Base-by-base conservation (phyloP, 2,797 vertebrate genomes). In the Eulemur coronatus region DNA sequence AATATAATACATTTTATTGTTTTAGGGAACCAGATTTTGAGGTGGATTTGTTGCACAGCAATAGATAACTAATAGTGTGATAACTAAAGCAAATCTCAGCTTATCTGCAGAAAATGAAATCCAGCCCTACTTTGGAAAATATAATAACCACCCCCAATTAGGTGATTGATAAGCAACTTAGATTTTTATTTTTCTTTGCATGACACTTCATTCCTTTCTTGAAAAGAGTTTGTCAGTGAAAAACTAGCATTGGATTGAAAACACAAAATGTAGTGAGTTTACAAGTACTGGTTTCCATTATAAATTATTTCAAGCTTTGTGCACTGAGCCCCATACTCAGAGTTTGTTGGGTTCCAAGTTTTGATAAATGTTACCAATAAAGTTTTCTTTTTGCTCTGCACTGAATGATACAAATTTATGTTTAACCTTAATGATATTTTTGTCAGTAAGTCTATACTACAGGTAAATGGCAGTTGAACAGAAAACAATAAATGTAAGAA, bases 341-440 rank as follows among this genome's bases (percentile, higher is more conserved):
- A 82, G 84, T 89, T 97, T 93, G n/a, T 98, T 28, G 92, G 50
- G 94, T 95, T 63, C 80, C 85, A 96, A 88, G 35, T 80, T 98
- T 84, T 78, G 95, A 76, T 95, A 94, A 98, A 96, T 96, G 79
- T 91, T 98, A 85, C 81, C 89, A 70, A 87, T 75, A 97, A 0
- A 84, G 18, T 97, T 98, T 98, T 97, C 63, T 89, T 92, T 95
- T 86, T 97, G 67, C 78, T 92, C 81, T 97, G 24, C 4, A 79
- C 30, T 91, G 84, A 97, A 87, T 95, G 96, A 97, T 87, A 90
- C 81, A 97, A 96, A 97, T 98, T 98, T 98, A 94, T 95, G 91
- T 96, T 95, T 93, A 72, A 97, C 92, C 79, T 97, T 81, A 55
- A n/a, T 92, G 91, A 94, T 95, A 92, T 97, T 96, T 97, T 89